Conservation (phyloP, 2,113 vertebrate genomes). For the Micronisus gabar region DNA sequence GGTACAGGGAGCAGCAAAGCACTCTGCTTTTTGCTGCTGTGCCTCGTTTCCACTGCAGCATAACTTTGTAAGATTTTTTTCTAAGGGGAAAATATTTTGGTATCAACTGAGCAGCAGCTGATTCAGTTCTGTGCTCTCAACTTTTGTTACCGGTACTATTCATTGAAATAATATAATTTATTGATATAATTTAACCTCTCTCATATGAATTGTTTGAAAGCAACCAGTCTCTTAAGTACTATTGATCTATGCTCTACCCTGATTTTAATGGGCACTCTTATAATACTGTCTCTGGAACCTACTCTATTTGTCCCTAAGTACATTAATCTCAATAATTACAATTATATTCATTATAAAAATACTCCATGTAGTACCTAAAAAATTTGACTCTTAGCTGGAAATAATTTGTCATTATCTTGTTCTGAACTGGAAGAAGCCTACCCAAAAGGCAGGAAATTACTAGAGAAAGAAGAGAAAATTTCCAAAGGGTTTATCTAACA, state of each 20-base stretch:
- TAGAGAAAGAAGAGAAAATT: background rate
- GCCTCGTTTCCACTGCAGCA: background rate
- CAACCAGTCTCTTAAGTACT: slow-evolving; percentile 13
- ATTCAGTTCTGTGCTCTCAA: background rate
- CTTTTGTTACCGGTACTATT: background rate
- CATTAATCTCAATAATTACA: slow-evolving; percentile 22
- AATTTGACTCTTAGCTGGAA: background rate
- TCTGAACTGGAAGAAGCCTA: background rate
- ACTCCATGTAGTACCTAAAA: background rate
- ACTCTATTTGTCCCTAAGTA: background rate
- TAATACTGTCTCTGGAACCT: background rate
- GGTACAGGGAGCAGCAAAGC: background rate
- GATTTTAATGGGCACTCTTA: slow-evolving; percentile 17
- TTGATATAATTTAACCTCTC: slow-evolving; percentile 43
- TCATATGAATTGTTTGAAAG: slow-evolving; percentile 33
- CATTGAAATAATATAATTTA: slow-evolving; percentile 32
- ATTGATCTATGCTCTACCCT: slow-evolving; percentile 15
- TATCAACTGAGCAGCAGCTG: background rate
- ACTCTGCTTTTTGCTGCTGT: background rate
- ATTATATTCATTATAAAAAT: slow-evolving; percentile 15
- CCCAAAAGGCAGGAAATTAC: background rate
- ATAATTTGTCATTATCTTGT: slow-evolving; percentile 19
- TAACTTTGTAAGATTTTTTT: background rate
- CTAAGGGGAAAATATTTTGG: background rate
- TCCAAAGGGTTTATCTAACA: background rate